phyloP scores from a whole-genome alignment of 1,140 invertebrate genomes.

The Ceratosolen fusciceps region DNA sequence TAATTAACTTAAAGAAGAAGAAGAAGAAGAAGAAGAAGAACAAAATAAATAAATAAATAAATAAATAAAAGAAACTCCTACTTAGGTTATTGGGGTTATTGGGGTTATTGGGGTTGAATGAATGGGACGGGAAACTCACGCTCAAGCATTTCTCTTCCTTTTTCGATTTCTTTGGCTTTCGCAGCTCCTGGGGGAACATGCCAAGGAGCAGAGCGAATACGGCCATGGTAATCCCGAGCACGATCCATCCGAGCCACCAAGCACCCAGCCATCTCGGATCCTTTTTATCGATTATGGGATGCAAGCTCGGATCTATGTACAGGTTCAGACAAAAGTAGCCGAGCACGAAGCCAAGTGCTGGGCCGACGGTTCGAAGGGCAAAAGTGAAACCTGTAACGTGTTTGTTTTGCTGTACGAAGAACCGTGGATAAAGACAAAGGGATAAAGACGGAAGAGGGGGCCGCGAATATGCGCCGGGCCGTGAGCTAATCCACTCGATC shows the following conservation, averaged over 20 bases:
- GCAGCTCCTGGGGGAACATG: conserved; percentile 74
- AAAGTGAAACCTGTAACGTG: conserved; percentile 76
- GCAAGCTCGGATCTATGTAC: conserved; percentile 77
- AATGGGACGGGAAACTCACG: no score
- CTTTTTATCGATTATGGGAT: conserved; percentile 75
- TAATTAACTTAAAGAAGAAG: no score
- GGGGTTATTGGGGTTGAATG: no score
- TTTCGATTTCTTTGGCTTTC: conserved; percentile 51
- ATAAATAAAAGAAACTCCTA: no score
- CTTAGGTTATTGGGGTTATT: no score
- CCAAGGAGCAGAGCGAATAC: conserved; percentile 75
- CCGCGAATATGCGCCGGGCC: no score
- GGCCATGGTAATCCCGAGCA: conserved; percentile 74
- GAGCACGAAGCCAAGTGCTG: conserved; percentile 73
- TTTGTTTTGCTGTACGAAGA: no score
- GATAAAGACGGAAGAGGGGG: no score
- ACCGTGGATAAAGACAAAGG: no score
- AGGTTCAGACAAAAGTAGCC: conserved; percentile 74
- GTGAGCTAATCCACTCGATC: no score
- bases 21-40: no score
- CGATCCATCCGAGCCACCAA: conserved; percentile 81
- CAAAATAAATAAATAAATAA: no score
- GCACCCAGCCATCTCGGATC: conserved; percentile 80
- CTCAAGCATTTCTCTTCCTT: conserved; percentile 10
- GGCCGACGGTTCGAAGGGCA: conserved; percentile 74